Conservation (phyloP, 2,888 invertebrate genomes). For the Hybos culiciformis region DNA sequence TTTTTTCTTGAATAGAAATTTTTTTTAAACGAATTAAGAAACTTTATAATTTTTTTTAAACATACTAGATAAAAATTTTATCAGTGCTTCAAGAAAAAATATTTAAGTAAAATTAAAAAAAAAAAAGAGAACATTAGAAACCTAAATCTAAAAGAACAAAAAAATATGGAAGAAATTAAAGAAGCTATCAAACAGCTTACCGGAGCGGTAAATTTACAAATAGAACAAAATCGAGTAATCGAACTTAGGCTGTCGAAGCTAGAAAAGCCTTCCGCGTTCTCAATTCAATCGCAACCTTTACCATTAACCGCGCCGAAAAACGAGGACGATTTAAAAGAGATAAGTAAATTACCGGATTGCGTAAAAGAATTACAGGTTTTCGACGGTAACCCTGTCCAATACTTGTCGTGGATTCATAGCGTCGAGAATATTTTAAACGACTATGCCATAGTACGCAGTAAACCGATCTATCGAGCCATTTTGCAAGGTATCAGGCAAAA, state of each 20-base stretch:
- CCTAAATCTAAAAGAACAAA: background rate
- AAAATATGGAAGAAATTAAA: background rate
- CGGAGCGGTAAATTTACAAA: background rate
- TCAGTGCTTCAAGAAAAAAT: too few species aligned
- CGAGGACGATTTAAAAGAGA: background rate
- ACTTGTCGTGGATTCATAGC: background rate
- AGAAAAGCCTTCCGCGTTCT: background rate
- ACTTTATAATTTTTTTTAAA: too few species aligned
- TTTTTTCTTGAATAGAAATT: too few species aligned
- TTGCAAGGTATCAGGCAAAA: background rate
- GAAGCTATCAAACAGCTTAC: background rate
- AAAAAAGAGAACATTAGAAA: background rate
- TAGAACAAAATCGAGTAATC: background rate
- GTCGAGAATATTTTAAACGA: background rate
- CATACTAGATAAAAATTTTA: too few species aligned
- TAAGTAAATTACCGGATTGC: conserved; percentile 3
- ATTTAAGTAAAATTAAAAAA: too few species aligned
- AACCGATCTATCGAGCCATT: background rate
- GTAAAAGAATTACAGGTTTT: background rate
- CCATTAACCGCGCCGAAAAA: background rate
- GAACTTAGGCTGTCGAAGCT: background rate
- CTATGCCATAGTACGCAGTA: background rate
- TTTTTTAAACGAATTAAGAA: too few species aligned
- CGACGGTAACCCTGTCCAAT: background rate
- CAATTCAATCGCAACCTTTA: background rate